Evolutionary conservation across 2,888 invertebrate species (phyloP), one percentile per base, ranked within the genome.

Genomic region (Ornithoptera alexandrae): DNA sequence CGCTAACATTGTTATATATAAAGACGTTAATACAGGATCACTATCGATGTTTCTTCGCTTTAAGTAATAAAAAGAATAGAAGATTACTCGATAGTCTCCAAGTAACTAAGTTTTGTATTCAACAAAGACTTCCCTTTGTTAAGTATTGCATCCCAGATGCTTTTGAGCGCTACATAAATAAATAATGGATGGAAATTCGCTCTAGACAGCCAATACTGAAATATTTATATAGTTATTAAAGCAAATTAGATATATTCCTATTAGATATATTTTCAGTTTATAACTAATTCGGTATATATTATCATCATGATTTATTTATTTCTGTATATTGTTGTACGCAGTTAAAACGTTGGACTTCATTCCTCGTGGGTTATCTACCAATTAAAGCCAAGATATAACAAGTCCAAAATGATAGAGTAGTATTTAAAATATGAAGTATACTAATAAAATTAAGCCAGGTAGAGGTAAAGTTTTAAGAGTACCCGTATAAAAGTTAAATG

Each of bases 71-170:
- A n/a, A 53, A 46, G 2, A 53, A 53, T 17, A 53, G n/a, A n/a
- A 53, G 53, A n/a, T 53, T 53, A 53, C 53, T n/a, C 53, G 53
- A n/a, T 53, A 10, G 18, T 18, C 5, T 53, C 18, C n/a, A 53
- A n/a, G n/a, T 53, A 53, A 53, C 53, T 7, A 53, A n/a, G 53
- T 53, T 53, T 53, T 53, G 53, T 53, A n/a, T 53, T n/a, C 53
- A 53, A 53, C 53, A 53, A 53, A 53, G 53, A 53, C n/a, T 6
- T 50, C 18, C 53, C 53, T 53, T 53, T 53, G 53, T 53, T 53
- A 53, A n/a, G 53, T 53, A 53, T 53, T 53, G 53, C 53, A 53
- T 53, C 53, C 53, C n/a, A n/a, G 53, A 53, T 53, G 18, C 53
- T 53, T n/a, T n/a, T 18, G 53, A 53, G 18, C n/a, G 53, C 6